phyloP scores from a whole-genome alignment of 2,888 invertebrate genomes.

The Lasioglossum malachurum region DNA sequence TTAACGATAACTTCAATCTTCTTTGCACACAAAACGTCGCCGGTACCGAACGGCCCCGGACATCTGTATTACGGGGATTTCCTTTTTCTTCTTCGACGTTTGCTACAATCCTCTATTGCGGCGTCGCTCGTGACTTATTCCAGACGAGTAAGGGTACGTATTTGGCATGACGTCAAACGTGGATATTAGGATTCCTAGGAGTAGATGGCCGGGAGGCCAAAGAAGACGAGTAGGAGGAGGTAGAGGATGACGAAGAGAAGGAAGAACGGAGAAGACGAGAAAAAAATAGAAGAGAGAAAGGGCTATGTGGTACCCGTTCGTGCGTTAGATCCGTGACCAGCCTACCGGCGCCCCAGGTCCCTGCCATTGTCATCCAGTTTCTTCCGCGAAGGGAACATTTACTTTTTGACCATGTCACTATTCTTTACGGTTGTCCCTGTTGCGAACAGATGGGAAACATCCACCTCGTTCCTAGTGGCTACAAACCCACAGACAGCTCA shows the following conservation, averaged over 20 bases:
- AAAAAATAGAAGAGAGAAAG: slow-evolving; percentile 47
- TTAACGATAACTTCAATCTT: slow-evolving; percentile 56
- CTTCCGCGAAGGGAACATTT: slow-evolving; percentile 46
- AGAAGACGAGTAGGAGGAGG: slow-evolving; percentile 60
- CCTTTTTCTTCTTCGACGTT: slow-evolving; percentile 57
- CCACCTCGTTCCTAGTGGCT: background rate
- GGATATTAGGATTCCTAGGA: slow-evolving; percentile 83
- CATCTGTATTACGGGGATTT: slow-evolving; percentile 50
- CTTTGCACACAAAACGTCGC: slow-evolving; percentile 64
- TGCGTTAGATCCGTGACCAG: slow-evolving; percentile 83
- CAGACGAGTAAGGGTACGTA: slow-evolving; percentile 80
- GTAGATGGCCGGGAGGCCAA: slow-evolving; percentile 72
- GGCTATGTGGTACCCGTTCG: slow-evolving; percentile 78
- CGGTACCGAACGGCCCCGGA: slow-evolving; percentile 54
- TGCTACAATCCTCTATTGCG: slow-evolving; percentile 64
- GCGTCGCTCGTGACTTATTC: slow-evolving; percentile 78
- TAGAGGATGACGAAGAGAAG: background rate
- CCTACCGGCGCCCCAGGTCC: slow-evolving; percentile 74
- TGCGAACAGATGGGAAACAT: background rate
- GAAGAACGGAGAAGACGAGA: background rate
- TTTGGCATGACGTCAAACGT: slow-evolving; percentile 84
- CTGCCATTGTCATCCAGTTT: slow-evolving; percentile 62
- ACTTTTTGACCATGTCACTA: slow-evolving; percentile 58
- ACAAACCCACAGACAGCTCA: background rate
- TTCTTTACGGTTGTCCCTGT: slow-evolving; percentile 23